Percentiles rank a stretch among this genome's conserved stretches.
Conservation (phyloP, 2,888 invertebrate species). For the Tinea trinotella region DNA sequence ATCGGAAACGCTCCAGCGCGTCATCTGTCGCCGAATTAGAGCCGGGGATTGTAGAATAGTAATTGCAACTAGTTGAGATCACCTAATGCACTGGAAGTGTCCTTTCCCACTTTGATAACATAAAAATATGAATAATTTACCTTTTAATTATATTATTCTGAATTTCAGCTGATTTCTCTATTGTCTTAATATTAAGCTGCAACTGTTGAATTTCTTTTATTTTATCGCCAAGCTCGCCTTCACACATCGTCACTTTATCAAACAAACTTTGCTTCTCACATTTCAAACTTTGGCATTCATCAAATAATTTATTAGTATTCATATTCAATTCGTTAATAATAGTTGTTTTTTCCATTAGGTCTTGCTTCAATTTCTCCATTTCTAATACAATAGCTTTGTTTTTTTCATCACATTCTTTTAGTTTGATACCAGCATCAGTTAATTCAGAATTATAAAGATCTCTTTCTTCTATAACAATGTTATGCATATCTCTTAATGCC, state of each 20-base stretch:
- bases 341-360: slow-evolving; percentile 40
- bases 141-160: slow-evolving; percentile 55
- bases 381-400: slow-evolving; percentile 49
- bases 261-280: slow-evolving; percentile 21
- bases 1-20: too few species aligned
- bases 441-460: slow-evolving; percentile 40
- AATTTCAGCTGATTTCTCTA: slow-evolving; percentile 54
- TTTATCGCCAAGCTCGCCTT: slow-evolving; percentile 28
- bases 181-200: slow-evolving; percentile 54
- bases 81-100: too few species aligned
- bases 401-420: slow-evolving; percentile 41
- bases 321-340: slow-evolving; percentile 42
- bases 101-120: too few species aligned
- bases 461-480: slow-evolving; percentile 42
- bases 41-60: too few species aligned
- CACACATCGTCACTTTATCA: slow-evolving; percentile 18
- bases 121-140: slow-evolving; percentile 30
- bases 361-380: slow-evolving; percentile 42
- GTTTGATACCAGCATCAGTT: slow-evolving; percentile 42
- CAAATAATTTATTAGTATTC: slow-evolving; percentile 41
- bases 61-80: too few species aligned
- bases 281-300: slow-evolving; percentile 41
- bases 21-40: too few species aligned
- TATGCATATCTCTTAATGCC: slow-evolving; percentile 38
- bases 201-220: slow-evolving; percentile 27